Base-by-base conservation (phyloP, 2,888 invertebrate genomes). In the Schizotus pectinicornis region DNA sequence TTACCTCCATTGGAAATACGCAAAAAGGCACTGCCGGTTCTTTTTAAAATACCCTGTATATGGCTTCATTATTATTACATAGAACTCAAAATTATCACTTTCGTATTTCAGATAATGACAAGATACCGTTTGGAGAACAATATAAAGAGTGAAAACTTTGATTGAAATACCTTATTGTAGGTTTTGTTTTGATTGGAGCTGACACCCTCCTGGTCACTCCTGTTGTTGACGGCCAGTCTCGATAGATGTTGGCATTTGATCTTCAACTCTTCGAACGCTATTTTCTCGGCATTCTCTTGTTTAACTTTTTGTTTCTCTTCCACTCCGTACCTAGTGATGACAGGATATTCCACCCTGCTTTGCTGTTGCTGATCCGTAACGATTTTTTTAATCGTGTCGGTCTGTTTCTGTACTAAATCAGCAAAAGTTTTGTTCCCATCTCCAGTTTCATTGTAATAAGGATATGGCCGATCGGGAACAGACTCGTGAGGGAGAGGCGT, bases 331-430 rank as follows among this genome's bases (percentile, higher is more conserved):
- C 66, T 69, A 30, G 66, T 65, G 9, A 65, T 53, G 12, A 66
- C 37, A 12, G 70, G 68, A 50, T 70, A 63, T n/a, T 70, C 65
- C 9, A 50, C 9, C 32, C 41, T 50, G n/a, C 42, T 49, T 50
- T 57, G 22, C 22, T 22, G 31, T 57, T 59, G 61, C 37, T 71
- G 71, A 14, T 72, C 69, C 0, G 74, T 68, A 12, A 78, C 64
- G 53, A 78, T 77, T 68, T 75, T 69, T 62, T 73, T 74, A 34
- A 78, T 74, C 3, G 71, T 67, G 35, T 77, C 77, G 6, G 78
- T 75, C 69, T 77, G 77, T 55, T 74, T 69, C 35, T 69, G 63
- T n/a, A 75, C 70, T 36, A 77, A 54, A 47, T 74, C 75, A n/a
- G 71, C 65, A 14, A 74, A 67, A 9, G 68, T 66, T 59, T 66